Percentiles rank a stretch among this genome's conserved stretches.
phyloP scores from a whole-genome alignment of 92 coral and sea anemone genomes.

The Nematostella vectensis region DNA sequence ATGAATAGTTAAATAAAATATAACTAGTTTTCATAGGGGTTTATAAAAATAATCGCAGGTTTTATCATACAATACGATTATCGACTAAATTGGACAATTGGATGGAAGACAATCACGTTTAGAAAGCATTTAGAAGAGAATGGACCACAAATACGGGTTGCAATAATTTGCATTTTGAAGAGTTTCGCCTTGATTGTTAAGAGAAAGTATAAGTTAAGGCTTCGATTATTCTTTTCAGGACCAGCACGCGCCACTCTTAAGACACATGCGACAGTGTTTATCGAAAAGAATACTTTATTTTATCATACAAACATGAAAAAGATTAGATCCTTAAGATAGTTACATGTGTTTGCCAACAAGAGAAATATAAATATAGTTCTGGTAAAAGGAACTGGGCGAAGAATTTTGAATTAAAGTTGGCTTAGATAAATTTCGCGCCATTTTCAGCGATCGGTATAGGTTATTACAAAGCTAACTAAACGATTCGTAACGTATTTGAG shows the following conservation, averaged over 20 bases:
- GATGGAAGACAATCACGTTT: too few relatives aligned
- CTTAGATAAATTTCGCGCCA: not conserved
- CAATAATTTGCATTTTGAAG: conserved; percentile 2
- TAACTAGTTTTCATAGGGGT: too few relatives aligned
- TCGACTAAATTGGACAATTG: too few relatives aligned
- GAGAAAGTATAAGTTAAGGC: too few relatives aligned
- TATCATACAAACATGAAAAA: not conserved
- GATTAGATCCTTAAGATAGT: not conserved
- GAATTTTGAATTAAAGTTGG: not conserved
- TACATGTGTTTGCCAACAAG: conserved; percentile 1
- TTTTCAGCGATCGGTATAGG: not conserved
- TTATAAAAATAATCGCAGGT: too few relatives aligned
- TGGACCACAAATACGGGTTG: too few relatives aligned
- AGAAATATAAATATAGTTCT: not conserved
- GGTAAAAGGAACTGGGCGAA: not conserved
- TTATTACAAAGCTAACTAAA: conserved; percentile 6
- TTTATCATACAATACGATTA: too few relatives aligned
- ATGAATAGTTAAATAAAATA: too few relatives aligned
- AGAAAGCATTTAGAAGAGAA: too few relatives aligned
- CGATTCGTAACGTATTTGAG: conserved; percentile 2
- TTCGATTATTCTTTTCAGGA: too few relatives aligned
- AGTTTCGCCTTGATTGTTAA: not conserved
- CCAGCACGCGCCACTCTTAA: not conserved
- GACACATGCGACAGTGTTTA: not conserved
- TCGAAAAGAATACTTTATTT: conserved; percentile 1